phyloP scores from a whole-genome alignment of 2,797 vertebrate species.

The Limosa lapponica region DNA sequence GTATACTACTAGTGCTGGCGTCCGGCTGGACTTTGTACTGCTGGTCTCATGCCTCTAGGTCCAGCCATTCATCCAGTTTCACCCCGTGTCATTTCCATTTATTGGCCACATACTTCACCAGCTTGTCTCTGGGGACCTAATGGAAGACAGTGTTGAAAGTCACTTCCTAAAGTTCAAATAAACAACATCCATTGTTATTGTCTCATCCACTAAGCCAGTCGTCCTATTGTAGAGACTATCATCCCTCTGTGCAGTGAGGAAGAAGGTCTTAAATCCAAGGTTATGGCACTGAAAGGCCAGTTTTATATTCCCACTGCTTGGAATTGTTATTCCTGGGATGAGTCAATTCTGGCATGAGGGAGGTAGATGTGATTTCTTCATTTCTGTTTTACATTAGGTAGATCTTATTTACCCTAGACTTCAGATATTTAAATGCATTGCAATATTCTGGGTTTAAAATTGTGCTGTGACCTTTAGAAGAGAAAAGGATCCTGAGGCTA shows the following conservation, averaged over 20 bases:
- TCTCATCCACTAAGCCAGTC: background rate
- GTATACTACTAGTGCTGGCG: background rate
- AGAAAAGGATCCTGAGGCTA: constrained; percentile 46
- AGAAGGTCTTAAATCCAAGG: background rate
- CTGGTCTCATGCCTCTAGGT: background rate
- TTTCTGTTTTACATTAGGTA: constrained; percentile 15
- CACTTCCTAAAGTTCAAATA: background rate
- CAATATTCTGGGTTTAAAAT: constrained; percentile 18
- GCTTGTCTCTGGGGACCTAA: background rate
- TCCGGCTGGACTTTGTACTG: background rate
- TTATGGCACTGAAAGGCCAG: background rate
- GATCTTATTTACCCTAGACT: background rate
- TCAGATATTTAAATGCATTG: constrained; percentile 15
- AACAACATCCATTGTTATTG: background rate
- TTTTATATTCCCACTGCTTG: background rate
- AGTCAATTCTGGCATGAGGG: background rate
- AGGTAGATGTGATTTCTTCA: background rate
- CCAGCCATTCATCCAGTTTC: background rate
- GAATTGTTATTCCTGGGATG: background rate
- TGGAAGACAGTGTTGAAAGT: background rate
- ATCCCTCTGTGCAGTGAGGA: background rate
- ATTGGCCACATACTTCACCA: background rate
- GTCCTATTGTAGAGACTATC: background rate
- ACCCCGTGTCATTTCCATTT: background rate
- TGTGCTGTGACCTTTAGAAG: constrained; percentile 19